Conservation (phyloP, 2,888 invertebrate species). For the Pheosia tremula region DNA sequence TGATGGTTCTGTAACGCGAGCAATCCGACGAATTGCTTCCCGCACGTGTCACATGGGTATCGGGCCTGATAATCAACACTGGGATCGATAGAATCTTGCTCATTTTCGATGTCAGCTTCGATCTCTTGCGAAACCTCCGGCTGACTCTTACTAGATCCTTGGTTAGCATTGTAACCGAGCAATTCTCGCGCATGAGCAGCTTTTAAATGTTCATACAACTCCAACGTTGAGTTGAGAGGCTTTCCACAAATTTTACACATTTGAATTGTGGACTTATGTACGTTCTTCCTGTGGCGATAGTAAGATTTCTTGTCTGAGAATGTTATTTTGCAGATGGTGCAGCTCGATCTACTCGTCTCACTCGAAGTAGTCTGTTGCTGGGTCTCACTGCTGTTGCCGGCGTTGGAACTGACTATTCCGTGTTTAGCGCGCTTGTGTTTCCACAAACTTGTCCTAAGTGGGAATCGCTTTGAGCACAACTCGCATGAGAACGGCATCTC, state of each 20-base stretch:
- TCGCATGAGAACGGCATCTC: constrained; percentile 72
- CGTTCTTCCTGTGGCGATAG: constrained; percentile 84
- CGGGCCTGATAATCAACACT: constrained; percentile 76
- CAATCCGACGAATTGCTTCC: constrained; percentile 81
- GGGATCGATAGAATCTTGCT: constrained; percentile 66
- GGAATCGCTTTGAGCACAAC: constrained; percentile 75
- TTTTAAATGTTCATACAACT: constrained; percentile 86
- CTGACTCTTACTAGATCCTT: constrained; percentile 66
- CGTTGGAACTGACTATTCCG: constrained; percentile 67
- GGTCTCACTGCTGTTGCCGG: constrained; percentile 49
- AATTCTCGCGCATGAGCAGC: constrained; percentile 83
- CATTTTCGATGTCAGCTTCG: constrained; percentile 69
- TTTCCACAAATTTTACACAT: constrained; percentile 87
- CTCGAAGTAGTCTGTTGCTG: constrained; percentile 39
- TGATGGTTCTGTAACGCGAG: constrained; percentile 83
- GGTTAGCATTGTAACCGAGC: constrained; percentile 75
- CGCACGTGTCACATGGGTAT: constrained; percentile 83
- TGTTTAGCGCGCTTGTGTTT: constrained; percentile 82
- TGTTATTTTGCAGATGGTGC: constrained; percentile 85
- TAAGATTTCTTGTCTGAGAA: constrained; percentile 86
- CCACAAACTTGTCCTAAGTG: constrained; percentile 75
- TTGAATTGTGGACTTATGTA: constrained; percentile 80
- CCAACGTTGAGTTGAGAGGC: constrained; percentile 85
- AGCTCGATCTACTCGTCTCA: constrained; percentile 75
- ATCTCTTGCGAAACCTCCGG: constrained; percentile 57